phyloP scores from a whole-genome alignment of 2,888 invertebrate genomes.

The Pachymerium ferrugineum region DNA sequence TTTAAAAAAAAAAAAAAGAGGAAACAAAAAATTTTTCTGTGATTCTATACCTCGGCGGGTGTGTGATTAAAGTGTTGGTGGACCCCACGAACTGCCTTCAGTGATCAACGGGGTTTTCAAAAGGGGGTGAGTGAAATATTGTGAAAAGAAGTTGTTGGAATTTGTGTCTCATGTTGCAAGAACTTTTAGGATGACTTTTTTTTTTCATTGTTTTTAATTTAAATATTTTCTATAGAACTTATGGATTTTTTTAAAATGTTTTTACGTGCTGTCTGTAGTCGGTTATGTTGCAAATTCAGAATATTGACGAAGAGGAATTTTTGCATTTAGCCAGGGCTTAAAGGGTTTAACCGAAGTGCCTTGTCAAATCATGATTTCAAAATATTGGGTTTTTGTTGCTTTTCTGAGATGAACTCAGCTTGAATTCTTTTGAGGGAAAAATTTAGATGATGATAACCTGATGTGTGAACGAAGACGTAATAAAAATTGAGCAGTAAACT shows the following conservation, averaged over 20 bases:
- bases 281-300: background rate
- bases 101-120: background rate
- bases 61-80: background rate
- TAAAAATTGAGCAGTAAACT: background rate
- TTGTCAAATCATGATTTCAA: background rate
- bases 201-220: background rate
- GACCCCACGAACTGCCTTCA: background rate
- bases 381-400: background rate
- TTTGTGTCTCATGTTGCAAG: conserved; percentile 11
- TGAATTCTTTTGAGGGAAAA: background rate
- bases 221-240: background rate
- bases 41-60: background rate
- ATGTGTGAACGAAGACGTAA: too few relatives aligned
- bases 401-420: background rate
- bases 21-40: conserved; percentile 14
- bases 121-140: background rate
- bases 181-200: background rate
- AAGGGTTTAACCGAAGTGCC: conserved; percentile 15
- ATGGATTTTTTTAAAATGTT: background rate
- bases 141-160: background rate
- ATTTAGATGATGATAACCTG: too few relatives aligned
- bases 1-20: background rate
- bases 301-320: background rate
- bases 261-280: background rate
- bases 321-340: conserved; percentile 13